Evolutionary conservation across 2,113 vertebrate species (phyloP).

Genomic region (Catharus minimus): DNA sequence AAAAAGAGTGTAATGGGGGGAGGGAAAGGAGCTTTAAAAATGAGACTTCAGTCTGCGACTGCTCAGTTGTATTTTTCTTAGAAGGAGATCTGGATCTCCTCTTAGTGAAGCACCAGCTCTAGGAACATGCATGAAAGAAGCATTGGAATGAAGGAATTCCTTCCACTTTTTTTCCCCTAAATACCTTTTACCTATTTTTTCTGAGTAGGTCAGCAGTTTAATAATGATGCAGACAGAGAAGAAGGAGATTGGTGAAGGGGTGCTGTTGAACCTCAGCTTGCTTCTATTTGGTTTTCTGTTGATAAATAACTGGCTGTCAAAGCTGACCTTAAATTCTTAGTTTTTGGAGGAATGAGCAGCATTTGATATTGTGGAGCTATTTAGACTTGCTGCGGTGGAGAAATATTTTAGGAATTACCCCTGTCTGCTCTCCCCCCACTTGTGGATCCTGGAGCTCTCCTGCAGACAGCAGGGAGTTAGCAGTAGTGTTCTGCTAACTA

Average conservation of each 20-base stretch:
- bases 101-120: background rate
- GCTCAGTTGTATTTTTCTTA: background rate
- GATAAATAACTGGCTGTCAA: background rate
- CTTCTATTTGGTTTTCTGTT: background rate
- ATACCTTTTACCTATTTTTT: background rate
- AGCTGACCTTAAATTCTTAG: background rate
- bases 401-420: slow-evolving; percentile 15
- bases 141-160: background rate
- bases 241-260: background rate
- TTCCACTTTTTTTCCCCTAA: background rate
- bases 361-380: background rate
- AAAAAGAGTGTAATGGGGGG: background rate
- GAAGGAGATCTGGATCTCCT: background rate
- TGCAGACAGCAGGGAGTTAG: background rate
- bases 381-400: background rate
- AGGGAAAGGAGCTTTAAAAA: background rate
- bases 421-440: background rate
- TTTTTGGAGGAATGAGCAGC: background rate
- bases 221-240: background rate
- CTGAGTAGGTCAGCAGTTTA: background rate
- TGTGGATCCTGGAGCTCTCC: background rate
- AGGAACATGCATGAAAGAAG: background rate
- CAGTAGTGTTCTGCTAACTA: background rate
- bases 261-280: background rate
- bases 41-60: background rate